Conservation (phyloP, 1,140 invertebrate genomes). For the Aleiodes sp. region DNA sequence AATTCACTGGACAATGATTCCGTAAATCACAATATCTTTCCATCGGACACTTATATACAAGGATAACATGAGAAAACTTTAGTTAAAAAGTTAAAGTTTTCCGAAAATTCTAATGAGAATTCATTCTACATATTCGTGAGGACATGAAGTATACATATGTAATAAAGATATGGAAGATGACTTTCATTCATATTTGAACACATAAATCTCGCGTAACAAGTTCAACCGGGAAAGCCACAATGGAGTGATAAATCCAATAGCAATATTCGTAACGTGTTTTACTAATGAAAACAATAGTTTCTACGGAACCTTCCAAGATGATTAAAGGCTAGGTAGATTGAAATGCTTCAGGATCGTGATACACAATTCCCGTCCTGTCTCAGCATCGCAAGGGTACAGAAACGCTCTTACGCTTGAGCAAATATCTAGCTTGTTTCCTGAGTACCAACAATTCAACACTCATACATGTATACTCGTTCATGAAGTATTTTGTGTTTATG, state of each 20-base stretch:
- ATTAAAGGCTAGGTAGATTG: constrained; percentile 1
- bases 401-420: not conserved
- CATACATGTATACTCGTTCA: not conserved
- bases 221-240: too few relatives aligned
- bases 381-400: not conserved
- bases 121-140: too few relatives aligned
- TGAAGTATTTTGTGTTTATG: not conserved
- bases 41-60: too few relatives aligned
- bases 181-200: too few relatives aligned
- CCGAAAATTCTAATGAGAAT: too few relatives aligned
- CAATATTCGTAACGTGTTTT: not conserved
- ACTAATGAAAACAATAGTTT: constrained; percentile 10
- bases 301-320: not conserved
- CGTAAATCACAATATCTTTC: too few relatives aligned
- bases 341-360: not conserved
- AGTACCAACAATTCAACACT: constrained; percentile 1
- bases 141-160: too few relatives aligned
- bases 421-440: constrained; percentile 13
- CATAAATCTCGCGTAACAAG: too few relatives aligned
- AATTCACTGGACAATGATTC: not conserved
- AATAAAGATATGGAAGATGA: too few relatives aligned
- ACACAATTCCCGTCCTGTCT: not conserved
- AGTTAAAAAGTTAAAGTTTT: too few relatives aligned
- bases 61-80: too few relatives aligned
- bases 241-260: not conserved